Percentiles rank a stretch among this genome's conserved stretches.
Conservation (phyloP, 2,888 invertebrate genomes). For the Ophion slaviceki region DNA sequence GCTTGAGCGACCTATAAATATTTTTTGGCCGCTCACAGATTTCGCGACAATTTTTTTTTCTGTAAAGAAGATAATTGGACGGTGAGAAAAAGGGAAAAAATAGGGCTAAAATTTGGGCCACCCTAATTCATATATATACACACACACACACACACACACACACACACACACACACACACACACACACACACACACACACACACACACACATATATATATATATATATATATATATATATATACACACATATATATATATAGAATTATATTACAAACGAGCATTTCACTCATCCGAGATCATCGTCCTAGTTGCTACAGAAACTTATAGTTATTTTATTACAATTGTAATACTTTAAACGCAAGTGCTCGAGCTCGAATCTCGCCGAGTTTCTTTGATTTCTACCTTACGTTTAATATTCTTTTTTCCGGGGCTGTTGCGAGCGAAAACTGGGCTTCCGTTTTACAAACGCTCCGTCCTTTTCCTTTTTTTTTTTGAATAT, state of each 20-base stretch:
- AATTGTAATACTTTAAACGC: constrained; percentile 33
- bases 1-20: too few species aligned
- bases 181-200: too few species aligned
- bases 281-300: constrained; percentile 27
- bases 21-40: too few species aligned
- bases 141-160: too few species aligned
- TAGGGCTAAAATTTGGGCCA: too few species aligned
- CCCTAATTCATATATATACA: not conserved
- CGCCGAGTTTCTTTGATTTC: constrained; percentile 28
- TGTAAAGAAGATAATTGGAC: too few species aligned
- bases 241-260: constrained; percentile 47
- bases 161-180: too few species aligned
- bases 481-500: constrained; percentile 14
- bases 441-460: constrained; percentile 20
- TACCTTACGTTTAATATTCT: constrained; percentile 23
- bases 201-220: too few species aligned
- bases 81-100: too few species aligned
- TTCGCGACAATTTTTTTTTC: too few species aligned
- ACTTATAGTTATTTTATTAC: constrained; percentile 47
- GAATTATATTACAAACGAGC: constrained; percentile 56
- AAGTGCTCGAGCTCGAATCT: constrained; percentile 11
- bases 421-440: not conserved
- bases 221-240: too few species aligned
- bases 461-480: constrained; percentile 1
- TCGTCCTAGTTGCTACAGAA: constrained; percentile 56